These are phyloP conservation scores for Cydia fagiglandana DNA, from an alignment of 1,140 invertebrate genomes.

Conservation along the genomic window DNA sequence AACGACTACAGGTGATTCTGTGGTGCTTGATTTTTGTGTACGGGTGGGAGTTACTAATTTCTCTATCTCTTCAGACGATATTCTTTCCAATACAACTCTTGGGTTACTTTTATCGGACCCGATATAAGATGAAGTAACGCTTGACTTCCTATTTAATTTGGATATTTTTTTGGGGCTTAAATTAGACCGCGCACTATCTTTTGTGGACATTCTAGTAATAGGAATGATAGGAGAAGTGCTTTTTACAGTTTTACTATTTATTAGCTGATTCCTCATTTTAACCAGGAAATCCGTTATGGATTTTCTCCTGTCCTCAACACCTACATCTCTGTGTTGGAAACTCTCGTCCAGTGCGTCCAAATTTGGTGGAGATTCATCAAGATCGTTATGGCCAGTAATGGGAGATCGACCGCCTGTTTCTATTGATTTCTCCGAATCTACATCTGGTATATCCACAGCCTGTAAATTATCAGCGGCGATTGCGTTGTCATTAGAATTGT, in stretches of 20 bases:
- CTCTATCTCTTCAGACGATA: neutral
- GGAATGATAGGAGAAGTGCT: neutral
- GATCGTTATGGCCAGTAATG: conserved; percentile 58
- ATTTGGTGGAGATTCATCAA: conserved; percentile 52
- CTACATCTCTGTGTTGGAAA: conserved; percentile 47
- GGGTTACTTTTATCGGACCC: neutral
- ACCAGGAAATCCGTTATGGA: conserved; percentile 50
- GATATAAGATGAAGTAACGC: neutral
- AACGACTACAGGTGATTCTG: conserved; percentile 45
- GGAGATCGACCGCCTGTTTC: conserved; percentile 50
- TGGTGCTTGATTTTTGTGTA: neutral
- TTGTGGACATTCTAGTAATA: conserved; percentile 6
- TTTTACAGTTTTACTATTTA: neutral
- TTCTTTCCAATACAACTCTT: neutral
- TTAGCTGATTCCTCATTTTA: conserved; percentile 34
- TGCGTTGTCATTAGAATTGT: neutral
- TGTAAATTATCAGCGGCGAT: neutral
- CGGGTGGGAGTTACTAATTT: neutral
- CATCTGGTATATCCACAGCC: neutral
- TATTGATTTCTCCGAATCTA: conserved; percentile 48
- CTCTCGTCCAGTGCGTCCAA: conserved; percentile 40
- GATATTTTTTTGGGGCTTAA: neutral
- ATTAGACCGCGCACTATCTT: neutral
- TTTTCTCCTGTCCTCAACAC: conserved; percentile 46
- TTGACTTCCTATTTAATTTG: neutral